phyloP scores from a whole-genome alignment of 2,113 vertebrate genomes.

The Dipodomys merriami region DNA sequence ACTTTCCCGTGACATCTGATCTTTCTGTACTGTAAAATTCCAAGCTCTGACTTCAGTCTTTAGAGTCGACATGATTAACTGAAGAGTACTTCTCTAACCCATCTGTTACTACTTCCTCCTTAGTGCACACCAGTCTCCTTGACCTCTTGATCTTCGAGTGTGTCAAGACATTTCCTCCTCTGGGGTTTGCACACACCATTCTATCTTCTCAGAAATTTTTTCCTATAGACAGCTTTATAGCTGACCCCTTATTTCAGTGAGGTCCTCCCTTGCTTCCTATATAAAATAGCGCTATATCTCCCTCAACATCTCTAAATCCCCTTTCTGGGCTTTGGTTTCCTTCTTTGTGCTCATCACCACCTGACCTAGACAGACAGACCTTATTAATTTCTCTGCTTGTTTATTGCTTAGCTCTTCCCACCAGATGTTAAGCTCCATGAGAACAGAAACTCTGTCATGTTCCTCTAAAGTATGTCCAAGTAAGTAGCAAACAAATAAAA shows the following conservation, averaged over 20 bases:
- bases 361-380: neutral
- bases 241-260: neutral
- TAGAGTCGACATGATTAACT: neutral
- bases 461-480: neutral
- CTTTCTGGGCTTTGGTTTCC: neutral
- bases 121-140: neutral
- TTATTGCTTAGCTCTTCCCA: neutral
- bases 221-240: neutral
- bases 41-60: neutral
- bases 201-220: neutral
- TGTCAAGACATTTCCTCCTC: neutral
- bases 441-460: neutral
- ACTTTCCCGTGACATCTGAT: neutral
- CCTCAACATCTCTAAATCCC: neutral
- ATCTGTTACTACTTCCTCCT: neutral
- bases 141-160: neutral
- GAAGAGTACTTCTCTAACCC: neutral
- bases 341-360: neutral
- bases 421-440: neutral
- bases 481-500: neutral
- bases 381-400: neutral
- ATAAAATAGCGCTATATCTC: neutral
- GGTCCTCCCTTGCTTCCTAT: neutral
- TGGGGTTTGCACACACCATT: neutral
- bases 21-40: neutral